phyloP scores from a whole-genome alignment of 2,797 vertebrate genomes.

The Enteromius mattozi region DNA sequence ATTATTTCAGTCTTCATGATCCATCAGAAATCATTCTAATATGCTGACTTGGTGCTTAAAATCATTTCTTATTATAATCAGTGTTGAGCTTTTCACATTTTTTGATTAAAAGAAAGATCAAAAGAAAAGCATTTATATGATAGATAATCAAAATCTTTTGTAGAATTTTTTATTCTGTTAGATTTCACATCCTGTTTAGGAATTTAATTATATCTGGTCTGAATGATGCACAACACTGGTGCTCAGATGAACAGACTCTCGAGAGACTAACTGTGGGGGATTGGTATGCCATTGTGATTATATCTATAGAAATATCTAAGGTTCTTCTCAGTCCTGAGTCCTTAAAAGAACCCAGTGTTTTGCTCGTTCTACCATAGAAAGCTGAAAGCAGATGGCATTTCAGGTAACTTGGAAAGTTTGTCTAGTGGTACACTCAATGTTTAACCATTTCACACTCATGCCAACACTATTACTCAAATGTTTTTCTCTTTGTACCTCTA shows the following conservation, averaged over 20 bases:
- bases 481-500: slow-evolving; percentile 7
- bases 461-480: slow-evolving; percentile 3
- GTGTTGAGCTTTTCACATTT: not conserved
- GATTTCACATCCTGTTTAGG: not conserved
- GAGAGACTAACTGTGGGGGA: not conserved
- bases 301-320: not conserved
- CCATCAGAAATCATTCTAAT: not conserved
- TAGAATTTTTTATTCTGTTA: not conserved
- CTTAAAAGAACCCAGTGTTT: not conserved
- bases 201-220: not conserved
- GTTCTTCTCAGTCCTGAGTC: not conserved
- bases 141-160: not conserved
- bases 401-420: slow-evolving; percentile 10
- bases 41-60: not conserved
- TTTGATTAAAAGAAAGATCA: not conserved
- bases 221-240: not conserved
- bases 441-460: slow-evolving; percentile 13
- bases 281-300: slow-evolving; percentile 15
- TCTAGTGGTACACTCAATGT: slow-evolving; percentile 13
- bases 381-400: slow-evolving; percentile 2
- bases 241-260: not conserved
- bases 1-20: not conserved
- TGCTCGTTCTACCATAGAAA: not conserved
- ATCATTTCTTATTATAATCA: not conserved
- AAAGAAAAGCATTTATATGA: not conserved